Evolutionary conservation across 2,888 invertebrate genomes (phyloP), one percentile per base, ranked within the genome.

Genomic region (Alloplasta piceator): DNA sequence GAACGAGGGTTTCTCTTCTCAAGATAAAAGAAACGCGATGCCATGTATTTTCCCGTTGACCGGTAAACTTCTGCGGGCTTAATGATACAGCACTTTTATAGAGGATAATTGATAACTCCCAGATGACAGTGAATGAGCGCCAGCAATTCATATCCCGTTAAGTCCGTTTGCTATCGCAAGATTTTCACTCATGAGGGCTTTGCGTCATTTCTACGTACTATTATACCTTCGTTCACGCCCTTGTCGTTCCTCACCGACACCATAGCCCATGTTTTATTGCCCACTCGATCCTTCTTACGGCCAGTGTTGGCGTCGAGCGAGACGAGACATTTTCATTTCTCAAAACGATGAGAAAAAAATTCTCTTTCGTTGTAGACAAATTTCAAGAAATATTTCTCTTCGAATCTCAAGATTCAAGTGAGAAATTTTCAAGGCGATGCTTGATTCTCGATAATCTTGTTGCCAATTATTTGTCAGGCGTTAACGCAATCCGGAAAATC

Each of bases 261-360:
- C 67, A 66, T 48, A 67, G 48, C 52, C 77, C 63, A 85, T 83
- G 86, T 85, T 88, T 89, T 88, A 88, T 87, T 86, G 83, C 83
- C 81, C 85, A 84, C 86, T 89, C 87, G 86, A 88, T 89, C 86
- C 86, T 88, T 88, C 86, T 87, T 88, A 86, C 84, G 82, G 83
- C 63, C 67, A 26, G 26, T 26, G 26, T 26, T 26, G 26, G 26
- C 26, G 26, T 26, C 26, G 26, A 26, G 26, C 26, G 26, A 26
- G 26, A 26, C 26, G 26, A 26, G 26, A 26, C 26, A 26, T 26
- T 26, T 26, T 26, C 3, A 26, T 26, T 26, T 26, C 26, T 26
- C 26, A 3, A 26, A 26, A 26, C 26, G 26, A 2, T 2, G 26
- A 26, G 10, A 12, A 6, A 48, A 48, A 48, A 48, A 3, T 48